Base-by-base conservation (phyloP, 2,888 invertebrate species). In the Agrotis puta region DNA sequence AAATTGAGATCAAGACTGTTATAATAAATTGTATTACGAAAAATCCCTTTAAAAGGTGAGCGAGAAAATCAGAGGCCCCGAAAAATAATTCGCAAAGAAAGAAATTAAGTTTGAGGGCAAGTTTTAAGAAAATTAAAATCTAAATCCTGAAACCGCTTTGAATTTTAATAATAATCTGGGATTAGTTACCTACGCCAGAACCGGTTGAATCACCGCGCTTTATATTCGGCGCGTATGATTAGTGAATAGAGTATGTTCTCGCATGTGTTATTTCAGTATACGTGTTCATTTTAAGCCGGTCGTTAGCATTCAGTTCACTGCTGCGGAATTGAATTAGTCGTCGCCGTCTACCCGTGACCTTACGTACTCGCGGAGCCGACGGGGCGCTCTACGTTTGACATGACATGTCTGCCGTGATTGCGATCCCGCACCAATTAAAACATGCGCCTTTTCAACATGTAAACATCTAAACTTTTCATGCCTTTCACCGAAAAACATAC, bases 281-380 rank as follows among this genome's bases (percentile, higher is more conserved):
- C 87, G 84, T 87, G 88, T 83, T 87, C 86, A 87, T 86, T 86
- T 87, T 86, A 87, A 87, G 86, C 82, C 73, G 77, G 82, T 87
- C 85, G 87, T 91, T 90, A 88, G 88, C 87, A 91, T 90, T 91
- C 90, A 82, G 90, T 85, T 85, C 88, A 82, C 82, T 83, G 81
- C 80, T 78, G 71, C 70, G 82, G 85, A 86, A 90, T 91, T 91
- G 89, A 90, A 90, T 91, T 90, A 91, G 88, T 84, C 88, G 81
- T 75, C 76, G 75, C 74, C 85, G 83, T 84, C 86, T 85, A 82
- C 82, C 81, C 82, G 86, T 85, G 81, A 85, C 86, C 85, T 87
- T 87, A 81, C 82, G 85, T 84, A 80, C 68, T 69, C 82, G 72
- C 43, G 79, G 72, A 76, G 71, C 48, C 75, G 73, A 74, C 81